Evolutionary conservation across 2,113 vertebrate genomes (phyloP).

Genomic region (Antechinus flavipes): DNA sequence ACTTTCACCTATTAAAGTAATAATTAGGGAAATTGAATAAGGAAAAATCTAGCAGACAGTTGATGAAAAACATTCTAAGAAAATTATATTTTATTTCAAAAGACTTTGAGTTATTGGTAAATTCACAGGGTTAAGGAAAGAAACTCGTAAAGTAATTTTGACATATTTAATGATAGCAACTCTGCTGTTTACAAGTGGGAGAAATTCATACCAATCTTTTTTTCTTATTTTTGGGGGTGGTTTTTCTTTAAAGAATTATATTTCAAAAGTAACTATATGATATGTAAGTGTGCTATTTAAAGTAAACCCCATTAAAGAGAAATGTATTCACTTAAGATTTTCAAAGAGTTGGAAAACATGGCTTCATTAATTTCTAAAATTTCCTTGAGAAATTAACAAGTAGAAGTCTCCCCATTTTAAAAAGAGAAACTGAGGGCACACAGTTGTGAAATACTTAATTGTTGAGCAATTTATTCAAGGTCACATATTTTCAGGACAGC

Average conservation of each 20-base stretch:
- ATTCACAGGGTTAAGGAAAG: background rate
- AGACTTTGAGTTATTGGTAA: background rate
- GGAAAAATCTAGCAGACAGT: background rate
- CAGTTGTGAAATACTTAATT: slow-evolving; percentile 13
- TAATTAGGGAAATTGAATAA: background rate
- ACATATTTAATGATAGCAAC: slow-evolving; percentile 3
- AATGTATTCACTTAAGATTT: slow-evolving; percentile 26
- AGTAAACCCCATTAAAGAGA: slow-evolving; percentile 25
- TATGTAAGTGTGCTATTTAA: slow-evolving; percentile 12
- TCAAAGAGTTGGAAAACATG: background rate
- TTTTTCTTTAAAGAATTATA: slow-evolving; percentile 5
- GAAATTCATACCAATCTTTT: background rate
- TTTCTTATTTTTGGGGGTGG: slow-evolving; percentile 35
- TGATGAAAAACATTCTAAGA: slow-evolving; percentile 44
- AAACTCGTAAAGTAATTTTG: slow-evolving; percentile 17
- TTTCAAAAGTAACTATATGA: background rate
- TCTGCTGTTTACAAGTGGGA: slow-evolving; percentile 10
- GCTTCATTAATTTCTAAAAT: slow-evolving; percentile 8
- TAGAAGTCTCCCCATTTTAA: background rate
- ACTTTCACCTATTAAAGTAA: background rate
- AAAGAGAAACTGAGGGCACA: background rate
- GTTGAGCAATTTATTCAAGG: background rate
- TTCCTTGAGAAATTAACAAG: background rate
- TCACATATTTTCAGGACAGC: background rate
- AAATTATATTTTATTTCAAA: slow-evolving; percentile 20